phyloP scores from a whole-genome alignment of 2,113 vertebrate species.

The Acanthisitta chloris region DNA sequence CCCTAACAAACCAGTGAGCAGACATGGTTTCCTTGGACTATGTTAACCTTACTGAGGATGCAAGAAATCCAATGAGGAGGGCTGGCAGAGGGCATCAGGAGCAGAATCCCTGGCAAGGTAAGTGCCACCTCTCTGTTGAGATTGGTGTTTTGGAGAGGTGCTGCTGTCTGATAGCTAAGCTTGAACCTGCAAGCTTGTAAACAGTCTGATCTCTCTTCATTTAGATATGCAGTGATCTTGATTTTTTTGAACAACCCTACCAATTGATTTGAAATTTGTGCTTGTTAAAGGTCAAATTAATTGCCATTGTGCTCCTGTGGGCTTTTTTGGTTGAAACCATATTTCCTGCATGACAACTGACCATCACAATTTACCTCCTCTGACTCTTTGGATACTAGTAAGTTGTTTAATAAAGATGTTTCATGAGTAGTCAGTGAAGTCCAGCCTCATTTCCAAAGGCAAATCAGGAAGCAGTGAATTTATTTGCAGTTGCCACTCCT shows the following conservation, averaged over 20 bases:
- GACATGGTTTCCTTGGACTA: neutral
- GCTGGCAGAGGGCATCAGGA: neutral
- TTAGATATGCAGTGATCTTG: fast-evolving
- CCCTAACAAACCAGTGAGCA: neutral
- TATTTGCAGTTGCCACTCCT: neutral
- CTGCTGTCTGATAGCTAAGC: neutral
- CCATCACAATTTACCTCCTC: neutral
- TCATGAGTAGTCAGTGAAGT: neutral
- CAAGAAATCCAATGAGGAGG: fast-evolving
- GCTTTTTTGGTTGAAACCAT: neutral
- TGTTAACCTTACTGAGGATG: fast-evolving
- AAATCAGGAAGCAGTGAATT: neutral
- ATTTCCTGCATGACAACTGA: neutral
- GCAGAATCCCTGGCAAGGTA: neutral
- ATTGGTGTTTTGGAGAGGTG: neutral
- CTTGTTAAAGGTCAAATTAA: neutral
- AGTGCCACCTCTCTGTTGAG: fast-evolving
- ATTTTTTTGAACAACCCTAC: neutral
- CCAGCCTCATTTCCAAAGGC: neutral
- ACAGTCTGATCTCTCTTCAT: neutral
- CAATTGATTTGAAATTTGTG: neutral
- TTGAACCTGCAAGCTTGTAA: neutral
- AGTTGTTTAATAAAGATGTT: neutral
- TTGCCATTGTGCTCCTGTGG: neutral
- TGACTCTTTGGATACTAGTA: neutral